Evolutionary conservation across 92 coral and sea anemone genomes (phyloP), one percentile per base, ranked within the genome.

Genomic region (Epizoanthus scotinus): DNA sequence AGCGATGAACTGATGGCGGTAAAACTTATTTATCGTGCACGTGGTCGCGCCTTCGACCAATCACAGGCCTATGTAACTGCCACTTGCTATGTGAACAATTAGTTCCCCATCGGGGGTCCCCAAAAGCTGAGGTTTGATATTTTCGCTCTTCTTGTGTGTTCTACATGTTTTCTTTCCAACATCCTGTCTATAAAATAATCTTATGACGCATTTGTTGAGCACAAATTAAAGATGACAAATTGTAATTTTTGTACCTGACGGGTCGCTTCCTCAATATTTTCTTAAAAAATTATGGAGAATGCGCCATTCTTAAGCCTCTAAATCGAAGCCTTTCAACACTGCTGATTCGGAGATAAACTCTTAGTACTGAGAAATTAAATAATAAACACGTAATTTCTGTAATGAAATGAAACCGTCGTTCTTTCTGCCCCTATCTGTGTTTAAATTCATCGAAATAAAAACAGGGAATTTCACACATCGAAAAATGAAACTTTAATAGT

Each of bases 21-120:
- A 93, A 93, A 93, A 86, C 87, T 91, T 93, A 93, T 93, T 92
- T 93, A 93, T 90, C 86, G 81, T 86, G 94, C 97, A 93, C 97
- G 97, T 93, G 97, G 94, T 88, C 78, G 77, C 72, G 87, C 55
- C 29, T 75, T 58, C 70, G 81, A 75, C 81, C 81, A 75, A 75
- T 75, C 81, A 59, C 40, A 75, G 57, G 40, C 67, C 80, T 75
- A 59, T 36, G 58, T 75, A 68, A 75, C 68, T 6, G 81, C 69
- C 24, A 38, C 81, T 74, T 17, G 68, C 81, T 38, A 58, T 17
- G 68, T 38, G 55, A 74, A 75, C 81, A 75, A 75, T 75, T 22
- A 59, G 42, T 64, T 63, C 38, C 84, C 66, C 73, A 68, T 64
- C 29, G 71, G 81, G 70, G 79, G 66, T 38, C 87, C 87, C 82